phyloP scores from a whole-genome alignment of 2,888 invertebrate species.

The Microchrysa polita region DNA sequence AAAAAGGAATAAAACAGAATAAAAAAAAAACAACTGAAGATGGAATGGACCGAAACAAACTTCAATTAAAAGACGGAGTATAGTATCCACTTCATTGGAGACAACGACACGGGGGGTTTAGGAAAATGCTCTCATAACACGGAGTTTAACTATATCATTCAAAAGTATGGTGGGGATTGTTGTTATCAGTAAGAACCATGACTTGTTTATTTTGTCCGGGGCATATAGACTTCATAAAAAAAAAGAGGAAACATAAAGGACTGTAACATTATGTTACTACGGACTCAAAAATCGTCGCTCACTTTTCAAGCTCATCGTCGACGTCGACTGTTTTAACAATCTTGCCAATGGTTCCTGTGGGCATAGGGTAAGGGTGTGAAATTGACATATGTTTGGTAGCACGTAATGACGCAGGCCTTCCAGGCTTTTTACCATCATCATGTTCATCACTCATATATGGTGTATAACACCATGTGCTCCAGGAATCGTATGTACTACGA shows the following conservation, averaged over 20 bases:
- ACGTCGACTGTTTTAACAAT: not conserved
- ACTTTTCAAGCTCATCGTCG: not conserved
- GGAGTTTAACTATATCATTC: not conserved
- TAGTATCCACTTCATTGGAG: constrained; percentile 38
- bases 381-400: constrained; percentile 44
- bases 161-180: not conserved
- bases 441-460: constrained; percentile 22
- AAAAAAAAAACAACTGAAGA: not conserved
- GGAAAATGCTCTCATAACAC: not conserved
- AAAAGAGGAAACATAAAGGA: not conserved
- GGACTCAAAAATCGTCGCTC: constrained; percentile 17
- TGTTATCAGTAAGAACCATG: constrained; percentile 20
- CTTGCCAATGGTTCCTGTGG: constrained; percentile 29
- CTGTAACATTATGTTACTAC: constrained; percentile 31
- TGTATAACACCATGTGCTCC: too few species aligned
- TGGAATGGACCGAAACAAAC: constrained; percentile 25
- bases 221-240: constrained; percentile 13
- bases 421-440: constrained; percentile 40
- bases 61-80: constrained; percentile 40
- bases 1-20: too few species aligned
- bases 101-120: constrained; percentile 2
- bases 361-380: constrained; percentile 45
- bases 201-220: constrained; percentile 25
- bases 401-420: constrained; percentile 45
- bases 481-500: too few species aligned